Evolutionary conservation across 2,113 vertebrate species (phyloP), one percentile per base, ranked within the genome.

Genomic region (Notothenia rossii): DNA sequence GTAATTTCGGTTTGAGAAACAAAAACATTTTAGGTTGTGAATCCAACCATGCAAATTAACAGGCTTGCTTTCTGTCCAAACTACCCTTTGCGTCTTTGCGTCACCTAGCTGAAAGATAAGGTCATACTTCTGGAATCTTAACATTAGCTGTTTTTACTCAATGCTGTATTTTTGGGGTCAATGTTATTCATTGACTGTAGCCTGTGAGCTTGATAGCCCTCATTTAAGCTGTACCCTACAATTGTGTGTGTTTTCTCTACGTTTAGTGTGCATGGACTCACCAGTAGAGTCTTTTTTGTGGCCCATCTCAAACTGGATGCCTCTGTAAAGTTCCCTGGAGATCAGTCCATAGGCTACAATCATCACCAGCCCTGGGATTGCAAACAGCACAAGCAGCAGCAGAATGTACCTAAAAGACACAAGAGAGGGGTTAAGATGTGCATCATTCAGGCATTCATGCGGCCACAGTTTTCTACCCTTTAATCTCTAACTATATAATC

Each of bases 321-420:
- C 95, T 72, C 92, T 86, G 40, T 93, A 96, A 58, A 96, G 94
- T 71, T 96, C 95, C 55, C 95, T 86, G 72, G 95, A 96, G 86
- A 96, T 96, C 18, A 96, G 92, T 29, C 95, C 95, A 3, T 96
- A 96, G 17, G 95, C 94, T 25, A 94, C 89, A 45, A 93, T 94
- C 95, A 96, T 96, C 88, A 96, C 94, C 81, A 96, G 86, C 4
- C 95, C 95, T 3, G 95, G 95, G 64, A 96, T 91, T 1, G 94
- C 93, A 48, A 96, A 96, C 45, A 96, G 92, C 51, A 93, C 84
- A 10, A 94, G 92, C 54, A 96, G 88, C 48, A 96, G 88, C 72
- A 96, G 73, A 45, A 95, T 83, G 70, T 92, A 95, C 95, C 95
- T 96, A 48, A 17, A 83, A 74, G 43, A 83, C 22, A 88, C 2